These are phyloP conservation scores for Scatophagus argus DNA, from an alignment of 2,113 vertebrate species.

Conservation along the genomic window DNA sequence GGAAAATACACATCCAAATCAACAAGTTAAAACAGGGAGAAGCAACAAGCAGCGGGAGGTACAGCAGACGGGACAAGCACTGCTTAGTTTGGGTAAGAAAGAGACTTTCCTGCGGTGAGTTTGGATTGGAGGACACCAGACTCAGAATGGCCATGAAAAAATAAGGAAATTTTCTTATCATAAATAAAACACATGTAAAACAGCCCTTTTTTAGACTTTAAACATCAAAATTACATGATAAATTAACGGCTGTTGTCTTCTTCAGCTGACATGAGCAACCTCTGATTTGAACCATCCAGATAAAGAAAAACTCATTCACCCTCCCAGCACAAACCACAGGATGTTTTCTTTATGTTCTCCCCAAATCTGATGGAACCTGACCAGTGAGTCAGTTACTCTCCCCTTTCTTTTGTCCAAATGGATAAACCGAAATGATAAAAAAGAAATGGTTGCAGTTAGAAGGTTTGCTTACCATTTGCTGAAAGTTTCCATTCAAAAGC, in stretches of 20 bases:
- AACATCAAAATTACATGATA: not conserved
- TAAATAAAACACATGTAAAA: not conserved
- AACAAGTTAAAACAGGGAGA: constrained; percentile 39
- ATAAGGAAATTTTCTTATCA: not conserved
- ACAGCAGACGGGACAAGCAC: not conserved
- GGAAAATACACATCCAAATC: constrained; percentile 67
- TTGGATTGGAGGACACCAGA: not conserved
- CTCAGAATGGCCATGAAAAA: not conserved
- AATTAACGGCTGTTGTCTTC: not conserved
- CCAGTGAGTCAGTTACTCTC: not conserved
- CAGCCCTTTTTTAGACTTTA: not conserved
- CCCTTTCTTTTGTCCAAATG: not conserved
- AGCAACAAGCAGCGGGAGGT: constrained; percentile 24
- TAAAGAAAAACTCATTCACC: constrained; percentile 4
- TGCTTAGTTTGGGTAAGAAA: not conserved
- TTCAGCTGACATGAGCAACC: not conserved
- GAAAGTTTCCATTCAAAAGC: not conserved
- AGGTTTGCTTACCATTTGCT: too few species aligned
- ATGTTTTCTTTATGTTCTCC: constrained; percentile 37
- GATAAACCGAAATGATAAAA: not conserved
- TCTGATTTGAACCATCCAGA: constrained; percentile 4
- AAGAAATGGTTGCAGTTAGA: not conserved
- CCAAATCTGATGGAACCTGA: constrained; percentile 24
- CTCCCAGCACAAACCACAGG: constrained; percentile 27
- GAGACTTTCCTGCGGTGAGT: constrained; percentile 14